Evolutionary conservation across 1,140 invertebrate genomes (phyloP).

Genomic region (Solenopsis fugax): DNA sequence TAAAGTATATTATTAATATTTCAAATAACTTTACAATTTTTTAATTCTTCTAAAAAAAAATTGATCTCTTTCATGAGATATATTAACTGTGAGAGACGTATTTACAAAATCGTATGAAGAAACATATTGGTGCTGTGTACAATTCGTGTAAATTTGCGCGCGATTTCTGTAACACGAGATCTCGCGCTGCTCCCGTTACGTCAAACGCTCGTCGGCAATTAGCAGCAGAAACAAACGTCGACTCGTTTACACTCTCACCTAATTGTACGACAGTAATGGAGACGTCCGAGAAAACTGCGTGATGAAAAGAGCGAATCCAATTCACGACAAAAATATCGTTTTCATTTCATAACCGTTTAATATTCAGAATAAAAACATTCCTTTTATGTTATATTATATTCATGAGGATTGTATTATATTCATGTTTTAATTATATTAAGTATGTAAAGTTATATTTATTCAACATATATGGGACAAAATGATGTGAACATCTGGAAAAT

Average conservation of each 20-base stretch:
- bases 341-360: slow-evolving; percentile 46
- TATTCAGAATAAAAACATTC: background rate
- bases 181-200: slow-evolving; percentile 72
- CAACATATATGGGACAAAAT: no score
- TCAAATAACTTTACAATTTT: background rate
- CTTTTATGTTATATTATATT: background rate
- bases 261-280: slow-evolving; percentile 63
- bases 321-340: slow-evolving; percentile 36
- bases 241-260: slow-evolving; percentile 41
- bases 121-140: background rate
- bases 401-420: background rate
- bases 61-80: background rate
- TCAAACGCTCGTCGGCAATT: slow-evolving; percentile 72
- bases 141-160: background rate
- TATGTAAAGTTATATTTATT: background rate
- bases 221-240: slow-evolving; percentile 71
- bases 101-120: background rate
- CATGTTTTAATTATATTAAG: background rate
- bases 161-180: slow-evolving; percentile 71
- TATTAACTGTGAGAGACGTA: background rate
- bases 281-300: background rate
- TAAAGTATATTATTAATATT: background rate
- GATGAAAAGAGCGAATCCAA: background rate
- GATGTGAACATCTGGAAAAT: no score
- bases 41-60: background rate